Evolutionary conservation across 2,888 invertebrate species (phyloP), one percentile per base, ranked within the genome.

Genomic region (Cerceris rybyensis): DNA sequence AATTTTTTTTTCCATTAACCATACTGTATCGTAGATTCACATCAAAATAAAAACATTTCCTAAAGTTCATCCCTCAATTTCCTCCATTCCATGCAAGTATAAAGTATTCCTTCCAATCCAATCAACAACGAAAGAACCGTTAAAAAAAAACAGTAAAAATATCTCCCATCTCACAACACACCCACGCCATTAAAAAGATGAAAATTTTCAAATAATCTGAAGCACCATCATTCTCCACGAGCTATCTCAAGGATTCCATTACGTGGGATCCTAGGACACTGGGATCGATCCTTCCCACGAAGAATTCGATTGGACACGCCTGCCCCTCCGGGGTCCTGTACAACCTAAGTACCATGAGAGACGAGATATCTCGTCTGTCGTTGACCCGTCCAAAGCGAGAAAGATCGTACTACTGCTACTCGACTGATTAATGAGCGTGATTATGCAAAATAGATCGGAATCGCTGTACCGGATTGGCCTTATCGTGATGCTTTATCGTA

Each of bases 241-340:
- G 28, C 2, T 4, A 28, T 28, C 28, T 28, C 28, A 28, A 28
- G 58, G 28, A 73, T 75, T 74, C 70, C 69, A 41, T 28, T 65
- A 39, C 41, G 54, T 59, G 43, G 75, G 28, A 60, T 60, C 54
- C 70, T 14, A 68, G 14, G 39, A 39, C 67, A 52, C 68, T 46
- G 28, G 59, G 17, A 49, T 39, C 52, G 50, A 28, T 8, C 75
- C 83, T 90, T 89, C 89, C 87, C 89, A 88, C 86, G 88, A 88
- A 87, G 86, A 87, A 88, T 90, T 84, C 73, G 82, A 88, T 89
- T 85, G 76, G 86, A 86, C 86, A 84, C 88, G 88, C 84, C 84
- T 84, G 84, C 73, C 81, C 77, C 72, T 83, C 78, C 64, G 75
- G 75, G 57, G 39, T 54, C 58, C 57, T 64, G 68, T 58, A 54